A percentile compares a stretch with the other conserved stretches of the same genome.
Conservation (phyloP, 2,797 vertebrate species). For the Rhinatrema bivittatum region DNA sequence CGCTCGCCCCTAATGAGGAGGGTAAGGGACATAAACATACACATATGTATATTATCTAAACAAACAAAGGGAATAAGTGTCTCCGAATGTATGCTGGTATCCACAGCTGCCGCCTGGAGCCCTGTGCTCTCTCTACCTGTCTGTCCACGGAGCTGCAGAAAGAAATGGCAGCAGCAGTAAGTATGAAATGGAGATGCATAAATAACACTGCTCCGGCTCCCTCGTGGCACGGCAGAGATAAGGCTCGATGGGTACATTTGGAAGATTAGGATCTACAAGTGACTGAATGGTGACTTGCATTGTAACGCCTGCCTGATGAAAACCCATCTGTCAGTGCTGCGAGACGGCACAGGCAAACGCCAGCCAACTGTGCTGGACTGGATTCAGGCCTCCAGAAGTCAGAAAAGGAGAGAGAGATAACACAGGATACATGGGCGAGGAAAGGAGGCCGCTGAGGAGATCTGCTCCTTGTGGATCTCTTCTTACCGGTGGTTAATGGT, state of each 20-base stretch:
- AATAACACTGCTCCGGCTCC: neutral
- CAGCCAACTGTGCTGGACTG: neutral
- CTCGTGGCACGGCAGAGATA: neutral
- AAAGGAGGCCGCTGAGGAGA: neutral
- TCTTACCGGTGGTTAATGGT: too few species aligned
- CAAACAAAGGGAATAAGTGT: too few species aligned
- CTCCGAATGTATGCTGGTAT: too few species aligned
- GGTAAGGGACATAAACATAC: too few species aligned
- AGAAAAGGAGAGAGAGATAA: neutral
- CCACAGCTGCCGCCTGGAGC: neutral
- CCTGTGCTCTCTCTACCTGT: neutral
- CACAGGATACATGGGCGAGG: neutral
- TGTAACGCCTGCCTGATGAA: neutral
- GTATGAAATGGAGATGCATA: neutral
- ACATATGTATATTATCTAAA: too few species aligned
- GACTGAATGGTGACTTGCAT: neutral
- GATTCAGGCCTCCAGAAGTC: neutral
- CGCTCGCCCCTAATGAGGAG: too few species aligned
- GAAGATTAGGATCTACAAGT: constrained; percentile 6
- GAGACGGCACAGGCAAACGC: neutral
- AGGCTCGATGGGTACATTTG: constrained; percentile 3
- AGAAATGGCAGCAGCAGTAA: neutral
- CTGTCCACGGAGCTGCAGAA: neutral
- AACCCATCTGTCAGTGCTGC: neutral
- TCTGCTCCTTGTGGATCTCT: neutral